Percentiles rank a stretch among this genome's conserved stretches.
Evolutionary conservation across 2,888 invertebrate species (phyloP).

Genomic region (Megaustenia siamemsis): DNA sequence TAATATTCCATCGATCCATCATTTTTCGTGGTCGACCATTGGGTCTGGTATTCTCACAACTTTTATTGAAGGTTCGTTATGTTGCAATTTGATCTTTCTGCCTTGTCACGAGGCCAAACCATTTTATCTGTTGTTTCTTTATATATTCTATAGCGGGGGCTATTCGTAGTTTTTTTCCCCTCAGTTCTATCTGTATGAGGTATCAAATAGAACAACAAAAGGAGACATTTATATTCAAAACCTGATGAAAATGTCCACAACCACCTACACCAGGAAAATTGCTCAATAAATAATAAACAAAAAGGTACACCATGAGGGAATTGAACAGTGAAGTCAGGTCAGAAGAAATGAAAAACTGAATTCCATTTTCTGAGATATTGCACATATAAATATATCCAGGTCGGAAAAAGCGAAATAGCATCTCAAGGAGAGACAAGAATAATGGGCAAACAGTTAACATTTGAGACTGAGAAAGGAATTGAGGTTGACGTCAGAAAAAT

Average conservation of each 20-base stretch:
- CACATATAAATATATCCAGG: background rate
- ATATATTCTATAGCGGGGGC: too few species aligned
- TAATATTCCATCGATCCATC: too few species aligned
- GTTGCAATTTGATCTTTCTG: too few species aligned
- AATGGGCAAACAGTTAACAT: constrained; percentile 5
- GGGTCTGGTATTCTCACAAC: too few species aligned
- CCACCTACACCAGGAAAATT: too few species aligned
- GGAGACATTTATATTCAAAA: background rate
- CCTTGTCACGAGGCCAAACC: too few species aligned
- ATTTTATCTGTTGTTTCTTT: too few species aligned
- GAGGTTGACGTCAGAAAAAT: background rate
- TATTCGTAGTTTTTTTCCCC: background rate
- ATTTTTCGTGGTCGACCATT: too few species aligned
- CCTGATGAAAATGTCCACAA: too few species aligned
- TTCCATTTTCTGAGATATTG: background rate
- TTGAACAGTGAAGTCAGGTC: background rate
- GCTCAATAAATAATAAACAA: too few species aligned
- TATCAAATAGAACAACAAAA: background rate
- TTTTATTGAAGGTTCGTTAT: too few species aligned
- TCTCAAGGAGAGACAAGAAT: background rate
- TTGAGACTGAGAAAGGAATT: background rate
- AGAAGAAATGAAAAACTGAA: background rate
- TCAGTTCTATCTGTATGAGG: background rate
- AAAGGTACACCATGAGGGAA: background rate
- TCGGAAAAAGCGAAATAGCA: background rate